phyloP scores from a whole-genome alignment of 2,888 invertebrate genomes.

The Epinotia ramella region DNA sequence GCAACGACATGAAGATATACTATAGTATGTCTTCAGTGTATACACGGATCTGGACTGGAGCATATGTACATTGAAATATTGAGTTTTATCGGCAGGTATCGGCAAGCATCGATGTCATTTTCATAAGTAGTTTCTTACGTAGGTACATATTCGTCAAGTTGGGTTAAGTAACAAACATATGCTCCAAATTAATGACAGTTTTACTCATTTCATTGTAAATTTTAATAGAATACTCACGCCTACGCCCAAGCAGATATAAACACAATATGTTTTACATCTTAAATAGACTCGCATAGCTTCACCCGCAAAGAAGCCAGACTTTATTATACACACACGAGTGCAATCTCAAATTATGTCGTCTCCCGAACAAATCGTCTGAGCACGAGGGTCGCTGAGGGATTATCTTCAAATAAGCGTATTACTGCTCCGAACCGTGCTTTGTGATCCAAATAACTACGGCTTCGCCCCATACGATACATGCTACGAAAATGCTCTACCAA shows the following conservation, averaged over 20 bases:
- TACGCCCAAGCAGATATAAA: not conserved
- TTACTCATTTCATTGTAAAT: not conserved
- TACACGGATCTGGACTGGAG: too few species aligned
- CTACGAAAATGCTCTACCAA: constrained; percentile 35
- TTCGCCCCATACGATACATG: constrained; percentile 53
- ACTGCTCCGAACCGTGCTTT: constrained; percentile 69
- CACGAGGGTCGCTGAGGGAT: constrained; percentile 62
- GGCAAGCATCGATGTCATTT: not conserved
- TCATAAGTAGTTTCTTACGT: not conserved
- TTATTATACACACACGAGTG: constrained; percentile 42
- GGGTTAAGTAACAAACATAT: not conserved
- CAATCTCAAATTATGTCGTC: constrained; percentile 45
- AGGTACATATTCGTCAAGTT: not conserved
- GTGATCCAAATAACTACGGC: constrained; percentile 73
- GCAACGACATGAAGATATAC: too few species aligned
- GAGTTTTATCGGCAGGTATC: too few species aligned
- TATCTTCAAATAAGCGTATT: constrained; percentile 80
- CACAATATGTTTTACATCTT: not conserved
- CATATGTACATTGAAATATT: too few species aligned
- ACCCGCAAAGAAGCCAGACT: constrained; percentile 31
- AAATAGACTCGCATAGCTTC: constrained; percentile 10
- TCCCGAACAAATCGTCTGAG: constrained; percentile 60
- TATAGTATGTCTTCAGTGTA: too few species aligned
- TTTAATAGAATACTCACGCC: not conserved
- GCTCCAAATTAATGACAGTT: not conserved